A percentile compares a stretch with the other conserved stretches of the same genome.
Evolutionary conservation across 1,140 invertebrate species (phyloP).

Genomic region (Campoletis sonorensis): DNA sequence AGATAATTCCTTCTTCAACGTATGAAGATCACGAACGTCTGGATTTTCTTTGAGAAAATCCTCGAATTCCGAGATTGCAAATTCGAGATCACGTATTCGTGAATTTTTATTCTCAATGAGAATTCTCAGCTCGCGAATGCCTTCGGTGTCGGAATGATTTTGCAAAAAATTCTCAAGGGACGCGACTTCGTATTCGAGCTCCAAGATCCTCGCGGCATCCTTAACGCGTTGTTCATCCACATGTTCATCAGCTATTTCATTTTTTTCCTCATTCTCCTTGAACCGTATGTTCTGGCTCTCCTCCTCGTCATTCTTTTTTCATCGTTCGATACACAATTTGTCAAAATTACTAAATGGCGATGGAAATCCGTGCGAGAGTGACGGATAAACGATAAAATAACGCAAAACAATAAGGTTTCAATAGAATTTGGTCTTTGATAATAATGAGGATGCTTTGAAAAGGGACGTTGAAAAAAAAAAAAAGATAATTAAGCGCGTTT

Average conservation of each 20-base stretch:
- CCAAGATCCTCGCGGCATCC: slow-evolving; percentile 77
- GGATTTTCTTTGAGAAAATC: slow-evolving; percentile 68
- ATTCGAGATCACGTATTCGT: slow-evolving; percentile 88
- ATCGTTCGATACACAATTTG: background rate
- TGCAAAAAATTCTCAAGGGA: slow-evolving; percentile 77
- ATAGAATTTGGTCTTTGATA: background rate
- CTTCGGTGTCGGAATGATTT: slow-evolving; percentile 78
- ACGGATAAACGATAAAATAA: slow-evolving; percentile 8
- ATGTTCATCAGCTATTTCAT: background rate
- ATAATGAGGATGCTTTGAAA: background rate
- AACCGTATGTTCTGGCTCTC: slow-evolving; percentile 15
- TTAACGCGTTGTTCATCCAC: slow-evolving; percentile 29
- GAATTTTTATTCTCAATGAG: slow-evolving; percentile 80
- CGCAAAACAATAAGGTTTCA: slow-evolving; percentile 1
- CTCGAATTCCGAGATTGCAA: slow-evolving; percentile 65
- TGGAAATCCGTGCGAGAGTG: background rate
- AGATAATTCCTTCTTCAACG: slow-evolving; percentile 62
- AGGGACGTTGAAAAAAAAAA: background rate
- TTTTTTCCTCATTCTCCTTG: slow-evolving; percentile 12
- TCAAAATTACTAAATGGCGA: background rate
- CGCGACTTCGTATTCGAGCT: slow-evolving; percentile 78
- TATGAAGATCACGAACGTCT: slow-evolving; percentile 67
- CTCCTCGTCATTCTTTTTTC: slow-evolving; percentile 40
- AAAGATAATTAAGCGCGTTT: background rate
- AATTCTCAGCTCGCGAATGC: slow-evolving; percentile 76